Conservation (phyloP, 2,797 vertebrate genomes). For the Eulemur coronatus region DNA sequence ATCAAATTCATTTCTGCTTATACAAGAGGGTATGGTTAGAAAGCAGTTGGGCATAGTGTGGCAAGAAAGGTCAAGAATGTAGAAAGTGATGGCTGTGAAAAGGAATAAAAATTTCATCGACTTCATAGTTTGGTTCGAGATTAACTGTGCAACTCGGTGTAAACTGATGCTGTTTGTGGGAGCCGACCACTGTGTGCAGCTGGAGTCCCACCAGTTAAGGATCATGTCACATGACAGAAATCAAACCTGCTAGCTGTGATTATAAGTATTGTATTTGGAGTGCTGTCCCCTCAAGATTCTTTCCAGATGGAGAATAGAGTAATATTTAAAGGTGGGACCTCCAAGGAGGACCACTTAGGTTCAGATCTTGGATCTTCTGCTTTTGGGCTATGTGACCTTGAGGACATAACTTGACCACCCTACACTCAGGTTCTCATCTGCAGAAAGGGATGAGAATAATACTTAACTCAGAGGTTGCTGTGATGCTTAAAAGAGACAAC, state of each 20-base stretch:
- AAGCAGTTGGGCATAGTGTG: background rate
- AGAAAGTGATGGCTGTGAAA: background rate
- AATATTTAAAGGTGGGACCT: background rate
- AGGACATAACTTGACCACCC: background rate
- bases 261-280: background rate
- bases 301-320: background rate
- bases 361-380: background rate
- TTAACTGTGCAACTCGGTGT: background rate
- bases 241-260: background rate
- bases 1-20: background rate
- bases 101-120: background rate
- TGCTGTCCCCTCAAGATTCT: background rate
- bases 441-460: background rate
- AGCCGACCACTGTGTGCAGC: background rate
- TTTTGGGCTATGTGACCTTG: background rate
- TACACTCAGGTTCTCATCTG: background rate
- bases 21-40: background rate
- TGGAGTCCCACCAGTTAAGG: background rate
- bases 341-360: background rate
- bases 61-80: background rate
- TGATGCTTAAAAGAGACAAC: background rate
- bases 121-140: background rate
- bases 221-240: background rate
- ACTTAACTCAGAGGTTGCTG: background rate
- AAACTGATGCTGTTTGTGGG: background rate